phyloP scores from a whole-genome alignment of 2,888 invertebrate species.

The Gandaritis pyraliata region DNA sequence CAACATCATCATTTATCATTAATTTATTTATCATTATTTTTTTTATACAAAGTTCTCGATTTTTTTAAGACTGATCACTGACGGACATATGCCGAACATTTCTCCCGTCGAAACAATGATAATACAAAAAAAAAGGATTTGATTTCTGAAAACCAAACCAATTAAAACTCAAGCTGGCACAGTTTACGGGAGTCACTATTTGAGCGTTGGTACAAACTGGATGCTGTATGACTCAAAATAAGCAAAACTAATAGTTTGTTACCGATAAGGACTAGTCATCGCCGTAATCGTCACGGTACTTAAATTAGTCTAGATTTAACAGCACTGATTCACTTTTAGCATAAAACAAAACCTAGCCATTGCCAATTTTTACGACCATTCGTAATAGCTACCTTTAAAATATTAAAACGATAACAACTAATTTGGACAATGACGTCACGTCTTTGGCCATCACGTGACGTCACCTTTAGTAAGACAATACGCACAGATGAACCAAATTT shows the following conservation, averaged over 20 bases:
- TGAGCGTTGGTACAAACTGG: not conserved
- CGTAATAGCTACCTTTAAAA: slow-evolving; percentile 48
- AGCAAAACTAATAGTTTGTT: slow-evolving; percentile 29
- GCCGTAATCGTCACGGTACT: slow-evolving; percentile 38
- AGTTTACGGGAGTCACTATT: too few species aligned
- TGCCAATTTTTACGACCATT: slow-evolving; percentile 74
- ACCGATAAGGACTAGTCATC: slow-evolving; percentile 41
- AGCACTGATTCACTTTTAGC: slow-evolving; percentile 36
- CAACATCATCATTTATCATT: too few species aligned
- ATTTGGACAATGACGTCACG: slow-evolving; percentile 34
- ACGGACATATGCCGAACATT: too few species aligned
- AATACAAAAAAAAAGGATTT: too few species aligned
- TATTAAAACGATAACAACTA: slow-evolving; percentile 45
- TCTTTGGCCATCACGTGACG: slow-evolving; percentile 10
- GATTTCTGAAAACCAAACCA: too few species aligned
- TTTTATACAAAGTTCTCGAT: too few species aligned
- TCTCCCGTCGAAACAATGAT: too few species aligned
- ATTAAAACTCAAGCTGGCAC: too few species aligned
- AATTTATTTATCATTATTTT: too few species aligned
- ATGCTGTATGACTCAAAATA: slow-evolving; percentile 8
- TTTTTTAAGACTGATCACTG: too few species aligned
- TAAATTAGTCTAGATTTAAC: slow-evolving; percentile 34
- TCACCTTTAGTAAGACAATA: not conserved
- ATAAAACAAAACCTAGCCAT: slow-evolving; percentile 49
- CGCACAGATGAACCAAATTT: not conserved